Conservation (phyloP, 2,113 vertebrate genomes). For the Pachyramphus minor region DNA sequence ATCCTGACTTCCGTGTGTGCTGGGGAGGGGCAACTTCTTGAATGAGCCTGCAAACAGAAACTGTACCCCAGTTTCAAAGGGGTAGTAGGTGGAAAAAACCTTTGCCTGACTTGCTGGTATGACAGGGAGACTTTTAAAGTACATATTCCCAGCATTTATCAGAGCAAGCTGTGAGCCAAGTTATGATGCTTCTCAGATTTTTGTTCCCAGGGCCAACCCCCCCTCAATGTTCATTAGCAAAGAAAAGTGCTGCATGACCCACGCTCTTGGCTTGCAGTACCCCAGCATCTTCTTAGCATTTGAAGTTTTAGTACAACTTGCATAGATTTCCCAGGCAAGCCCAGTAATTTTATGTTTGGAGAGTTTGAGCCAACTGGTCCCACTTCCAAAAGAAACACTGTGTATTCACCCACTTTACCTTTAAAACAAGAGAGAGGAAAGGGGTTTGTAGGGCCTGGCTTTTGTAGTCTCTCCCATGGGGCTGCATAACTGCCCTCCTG, state of each 20-base stretch:
- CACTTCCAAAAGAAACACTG: constrained; percentile 35
- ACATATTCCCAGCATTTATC: not conserved
- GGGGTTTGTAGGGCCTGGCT: not conserved
- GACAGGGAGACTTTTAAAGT: not conserved
- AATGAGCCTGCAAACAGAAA: not conserved
- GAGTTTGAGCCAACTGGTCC: constrained; percentile 4
- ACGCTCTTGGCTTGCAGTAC: constrained; percentile 8
- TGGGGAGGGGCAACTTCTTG: not conserved
- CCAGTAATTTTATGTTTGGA: constrained; percentile 15
- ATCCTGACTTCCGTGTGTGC: not conserved
- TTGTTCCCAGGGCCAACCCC: constrained; percentile 19
- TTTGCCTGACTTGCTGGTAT: not conserved
- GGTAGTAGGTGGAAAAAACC: not conserved
- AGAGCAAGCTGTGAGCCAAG: not conserved
- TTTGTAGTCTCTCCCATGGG: not conserved
- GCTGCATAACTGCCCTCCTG: not conserved
- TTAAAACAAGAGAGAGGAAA: not conserved
- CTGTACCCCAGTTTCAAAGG: not conserved
- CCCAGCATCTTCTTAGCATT: constrained; percentile 40
- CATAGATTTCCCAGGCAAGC: constrained; percentile 29
- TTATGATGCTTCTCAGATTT: constrained; percentile 22
- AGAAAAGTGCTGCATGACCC: constrained; percentile 20
- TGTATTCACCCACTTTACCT: not conserved
- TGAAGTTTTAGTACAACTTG: not conserved
- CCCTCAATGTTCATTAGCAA: constrained; percentile 33